Base-by-base conservation (phyloP, 92 coral and sea anemone species). In the Actinernus sp. region DNA sequence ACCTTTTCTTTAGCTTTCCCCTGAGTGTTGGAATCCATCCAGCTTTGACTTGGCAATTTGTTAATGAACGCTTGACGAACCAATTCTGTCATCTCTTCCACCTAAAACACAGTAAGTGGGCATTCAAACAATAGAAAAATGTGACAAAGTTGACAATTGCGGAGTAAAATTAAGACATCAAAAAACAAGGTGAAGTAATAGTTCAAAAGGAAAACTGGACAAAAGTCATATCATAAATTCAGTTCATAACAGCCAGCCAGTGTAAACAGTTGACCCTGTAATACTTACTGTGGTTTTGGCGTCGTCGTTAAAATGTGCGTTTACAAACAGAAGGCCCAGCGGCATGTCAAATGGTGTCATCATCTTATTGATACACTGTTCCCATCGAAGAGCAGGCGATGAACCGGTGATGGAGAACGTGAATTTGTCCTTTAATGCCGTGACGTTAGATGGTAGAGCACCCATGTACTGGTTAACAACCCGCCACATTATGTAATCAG, bases 1-100 rank as follows among this genome's bases (percentile, higher is more conserved):
- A 81, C 83, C 88, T 86, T 86, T 39, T 56, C 64, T 27, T 71
- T 70, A 0, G 88, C 84, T 13, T 34, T 29, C 4, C 24, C 47
- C 38, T 63, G 62, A 26, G 93, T 87, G 8, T 3, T 2, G 8
- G 11, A 1, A 41, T 83, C 87, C 84, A 86, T 81, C 92, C 92
- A 86, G 3, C 40, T 66, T 33, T 49, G 54, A 4, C 47, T 37
- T 11, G 69, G 13, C 6, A 86, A 41, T 4, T 71, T 65, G 12
- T 74, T 79, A 41, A 75, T 56, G 49, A 86, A 86, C 48, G 88
- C 30, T 10, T 50, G 33, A 11, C 84, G 82, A 48, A 81, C 26
- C 38, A 76, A 66, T 6, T 60, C 18, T 8, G 82, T 51, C 92
- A 86, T 81, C 24, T 60, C 70, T 43, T 74, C 83, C 23, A 86